Evolutionary conservation across 2,113 vertebrate species (phyloP), one percentile per base, ranked within the genome.

Genomic region (Oenanthe melanoleuca): DNA sequence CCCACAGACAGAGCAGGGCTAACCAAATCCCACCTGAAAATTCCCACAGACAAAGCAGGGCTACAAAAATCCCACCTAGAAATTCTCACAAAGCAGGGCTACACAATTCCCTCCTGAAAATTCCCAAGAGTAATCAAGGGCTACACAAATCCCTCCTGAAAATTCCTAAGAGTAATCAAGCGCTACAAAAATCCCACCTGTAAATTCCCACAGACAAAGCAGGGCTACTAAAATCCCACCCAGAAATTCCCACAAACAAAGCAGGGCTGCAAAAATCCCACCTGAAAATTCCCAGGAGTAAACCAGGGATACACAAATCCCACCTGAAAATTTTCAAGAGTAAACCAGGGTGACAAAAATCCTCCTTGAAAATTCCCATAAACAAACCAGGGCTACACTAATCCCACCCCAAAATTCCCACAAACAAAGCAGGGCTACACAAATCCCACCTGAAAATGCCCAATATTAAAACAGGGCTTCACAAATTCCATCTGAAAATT

Each of bases 221-320:
- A 74, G 19, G 55, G n/a, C 9, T 29, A 20, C 29, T 22, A 3
- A 63, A 40, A 42, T 52, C 10, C 37, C 6, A 6, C 3, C 8
- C 2, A 2, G 8, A 52, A 42, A 28, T n/a, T 78, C 18, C 31
- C 4, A 22, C 20, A 45, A 21, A 45, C 18, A 44, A 16, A 40
- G 0, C 9, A n/a, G 17, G 5, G 38, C 37, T 19, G 3, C 15
- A n/a, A 0, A 44, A 56, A 13, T 44, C 49, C 56, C 17, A 5
- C 12, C 69, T 1, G 0, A 3, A 72, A n/a, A 14, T 72, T 42
- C 18, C 31, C 40, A 42, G 0, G 44, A 45, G 44, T 45, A 45
- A 45, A 45, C 44, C 19, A 22, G 13, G 49, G 24, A 7, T 50
- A 25, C 47, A n/a, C 14, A 40, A 40, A 40, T 40, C 40, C 40